Conservation (phyloP, 2,888 invertebrate genomes). For the Lamellibrachia columna region DNA sequence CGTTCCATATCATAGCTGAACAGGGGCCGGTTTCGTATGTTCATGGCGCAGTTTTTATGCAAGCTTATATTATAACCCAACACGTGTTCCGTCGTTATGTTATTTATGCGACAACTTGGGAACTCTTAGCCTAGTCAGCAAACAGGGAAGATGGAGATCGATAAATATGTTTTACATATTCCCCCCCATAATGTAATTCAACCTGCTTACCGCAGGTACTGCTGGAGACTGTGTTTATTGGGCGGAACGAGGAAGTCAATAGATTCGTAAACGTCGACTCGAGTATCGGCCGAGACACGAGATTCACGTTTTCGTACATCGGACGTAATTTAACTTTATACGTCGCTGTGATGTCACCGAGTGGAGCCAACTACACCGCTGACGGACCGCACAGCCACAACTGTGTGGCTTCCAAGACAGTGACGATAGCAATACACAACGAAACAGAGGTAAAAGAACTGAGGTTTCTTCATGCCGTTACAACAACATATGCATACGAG, state of each 20-base stretch:
- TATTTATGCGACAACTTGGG: no score
- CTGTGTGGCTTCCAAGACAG: not conserved
- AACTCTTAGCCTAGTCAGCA: no score
- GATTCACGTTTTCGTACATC: not conserved
- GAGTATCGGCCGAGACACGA: not conserved
- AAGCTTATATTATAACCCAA: no score
- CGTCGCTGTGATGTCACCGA: not conserved
- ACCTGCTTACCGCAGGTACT: not conserved
- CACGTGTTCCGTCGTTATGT: no score
- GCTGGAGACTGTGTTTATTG: not conserved
- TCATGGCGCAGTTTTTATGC: no score
- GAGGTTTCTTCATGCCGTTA: no score
- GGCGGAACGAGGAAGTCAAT: not conserved
- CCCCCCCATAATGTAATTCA: not conserved
- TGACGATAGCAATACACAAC: not conserved
- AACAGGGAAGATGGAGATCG: no score
- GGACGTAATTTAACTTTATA: not conserved
- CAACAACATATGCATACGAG: no score
- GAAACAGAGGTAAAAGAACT: not conserved
- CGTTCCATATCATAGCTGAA: no score
- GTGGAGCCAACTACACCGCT: not conserved
- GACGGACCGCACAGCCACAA: not conserved
- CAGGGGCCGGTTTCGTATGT: no score
- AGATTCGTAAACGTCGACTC: not conserved
- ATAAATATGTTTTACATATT: not conserved